A percentile compares a stretch with the other conserved stretches of the same genome.
These are phyloP conservation scores for Epicampocera succincta DNA, from an alignment of 2,888 invertebrate genomes.

Conservation along the genomic window DNA sequence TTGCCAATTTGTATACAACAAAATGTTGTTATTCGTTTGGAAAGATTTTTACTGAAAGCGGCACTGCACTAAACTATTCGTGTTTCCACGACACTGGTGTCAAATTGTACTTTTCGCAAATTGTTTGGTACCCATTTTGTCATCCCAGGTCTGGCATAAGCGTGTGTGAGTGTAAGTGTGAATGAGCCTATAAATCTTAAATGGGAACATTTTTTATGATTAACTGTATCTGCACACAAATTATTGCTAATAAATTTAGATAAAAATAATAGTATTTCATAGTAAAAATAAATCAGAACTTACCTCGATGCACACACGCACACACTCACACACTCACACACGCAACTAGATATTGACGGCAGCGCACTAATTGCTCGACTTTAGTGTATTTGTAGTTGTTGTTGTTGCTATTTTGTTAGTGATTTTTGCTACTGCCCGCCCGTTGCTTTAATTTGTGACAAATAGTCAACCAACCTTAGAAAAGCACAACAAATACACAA, in stretches of 20 bases:
- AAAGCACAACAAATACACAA: slow-evolving; percentile 30
- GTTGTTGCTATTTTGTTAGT: slow-evolving; percentile 19
- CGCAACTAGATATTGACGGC: slow-evolving; percentile 30
- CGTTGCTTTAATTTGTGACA: slow-evolving; percentile 42
- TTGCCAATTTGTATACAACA: too few species aligned
- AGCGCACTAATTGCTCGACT: slow-evolving; percentile 18
- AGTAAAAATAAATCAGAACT: slow-evolving; percentile 39
- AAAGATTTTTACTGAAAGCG: too few species aligned
- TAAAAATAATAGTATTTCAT: slow-evolving; percentile 13
- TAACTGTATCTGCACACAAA: neutral
- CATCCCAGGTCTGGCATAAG: too few species aligned
- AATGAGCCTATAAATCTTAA: too few species aligned
- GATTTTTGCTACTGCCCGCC: too few species aligned
- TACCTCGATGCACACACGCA: slow-evolving; percentile 30
- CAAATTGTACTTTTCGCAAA: too few species aligned
- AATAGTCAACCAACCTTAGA: slow-evolving; percentile 49
- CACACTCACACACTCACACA: too few species aligned
- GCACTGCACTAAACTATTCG: too few species aligned
- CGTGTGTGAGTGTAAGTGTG: too few species aligned
- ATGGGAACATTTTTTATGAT: neutral
- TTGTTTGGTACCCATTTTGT: too few species aligned
- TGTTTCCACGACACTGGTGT: too few species aligned
- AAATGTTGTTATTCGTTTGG: too few species aligned
- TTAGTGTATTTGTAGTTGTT: slow-evolving; percentile 30
- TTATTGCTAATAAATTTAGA: slow-evolving; percentile 4